Evolutionary conservation across 2,797 vertebrate species (phyloP), one percentile per base, ranked within the genome.

Genomic region (Brachyalestes nurse): DNA sequence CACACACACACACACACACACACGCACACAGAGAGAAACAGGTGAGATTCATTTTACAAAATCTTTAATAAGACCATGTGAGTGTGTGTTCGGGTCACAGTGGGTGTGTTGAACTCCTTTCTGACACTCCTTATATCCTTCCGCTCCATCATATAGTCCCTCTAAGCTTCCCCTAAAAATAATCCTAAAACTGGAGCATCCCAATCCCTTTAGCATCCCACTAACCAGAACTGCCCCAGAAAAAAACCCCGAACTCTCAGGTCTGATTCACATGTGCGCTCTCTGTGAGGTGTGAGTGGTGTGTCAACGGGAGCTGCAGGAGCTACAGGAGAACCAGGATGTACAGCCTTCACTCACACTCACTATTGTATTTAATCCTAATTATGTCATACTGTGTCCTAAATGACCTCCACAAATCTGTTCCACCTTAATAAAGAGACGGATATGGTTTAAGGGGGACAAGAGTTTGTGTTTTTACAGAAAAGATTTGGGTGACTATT

Each of bases 1-100:
- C 34, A 66, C 8, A 42, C 64, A 66, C 16, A 71, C 21, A 75
- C 53, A 58, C 16, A 58, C 17, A n/a, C 60, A n/a, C 57, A 60
- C 57, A 21, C 57, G 21, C 57, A 45, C 42, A 45, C 42, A 45
- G 1, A 45, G 6, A 45, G 42, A 45, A 45, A 28, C 28, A 45
- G 42, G 42, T 45, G 9, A 45, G 42, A 28, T 1, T 28, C 42
- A 45, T 45, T 5, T 6, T 45, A 1, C 5, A 28, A 45, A 45
- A 10, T 0, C 6, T 5, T 25, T 7, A 12, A 10, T 25, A 60
- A 25, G 4, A 13, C 42, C 10, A 6, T 13, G 2, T 2, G 8
- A 13, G 21, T 3, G 58, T 60, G 23, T 60, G 58, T 23, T 16
- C 10, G 51, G 13, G 21, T n/a, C n/a, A 21, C 6, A 23, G n/a